Evolutionary conservation across 1,140 invertebrate genomes (phyloP), one percentile per base, ranked within the genome.

Genomic region (Goniozus legneri): DNA sequence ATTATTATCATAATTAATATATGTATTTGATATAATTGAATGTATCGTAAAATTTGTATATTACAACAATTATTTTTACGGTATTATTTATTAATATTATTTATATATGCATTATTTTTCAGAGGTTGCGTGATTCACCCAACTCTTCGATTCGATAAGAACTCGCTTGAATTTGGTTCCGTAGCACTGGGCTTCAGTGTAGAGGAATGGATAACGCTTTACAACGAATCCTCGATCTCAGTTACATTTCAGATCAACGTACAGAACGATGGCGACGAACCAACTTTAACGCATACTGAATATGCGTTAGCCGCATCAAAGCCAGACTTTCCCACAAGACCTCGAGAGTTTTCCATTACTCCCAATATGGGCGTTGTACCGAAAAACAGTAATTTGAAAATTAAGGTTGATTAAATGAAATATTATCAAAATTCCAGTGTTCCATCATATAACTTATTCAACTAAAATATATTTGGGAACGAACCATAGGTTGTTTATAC

Each of bases 51-150:
- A 12, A 34, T 44, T 21, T n/a, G 2, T 21, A 33, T 30, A 22
- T 2, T 32, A 6, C 22, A 24, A 21, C 8, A 22, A 41, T 12
- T 8, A 10, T 27, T 8, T 20, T 22, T 22, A 32, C 18, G 14
- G 3, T 20, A 4, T n/a, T 39, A 14, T 21, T n/a, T n/a, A n/a
- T n/a, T n/a, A n/a, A n/a, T n/a, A n/a, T n/a, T n/a, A n/a, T n/a
- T n/a, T n/a, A n/a, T n/a, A n/a, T n/a, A n/a, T 37, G 50, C 15
- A 16, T 32, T 38, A 7, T 54, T 41, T 64, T 67, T 34, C 39
- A 79, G 77, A 45, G 77, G 77, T 7, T 62, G 51, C 20, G 59
- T 77, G 0, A 39, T 76, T 12, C 72, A 62, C 44, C 78, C 78
- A 6, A 55, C 59, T 6, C 50, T 79, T n/a, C 60, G 64, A 41